Evolutionary conservation across 2,888 invertebrate genomes (phyloP), one percentile per base, ranked within the genome.

Genomic region (Pseudococcus longispinus): DNA sequence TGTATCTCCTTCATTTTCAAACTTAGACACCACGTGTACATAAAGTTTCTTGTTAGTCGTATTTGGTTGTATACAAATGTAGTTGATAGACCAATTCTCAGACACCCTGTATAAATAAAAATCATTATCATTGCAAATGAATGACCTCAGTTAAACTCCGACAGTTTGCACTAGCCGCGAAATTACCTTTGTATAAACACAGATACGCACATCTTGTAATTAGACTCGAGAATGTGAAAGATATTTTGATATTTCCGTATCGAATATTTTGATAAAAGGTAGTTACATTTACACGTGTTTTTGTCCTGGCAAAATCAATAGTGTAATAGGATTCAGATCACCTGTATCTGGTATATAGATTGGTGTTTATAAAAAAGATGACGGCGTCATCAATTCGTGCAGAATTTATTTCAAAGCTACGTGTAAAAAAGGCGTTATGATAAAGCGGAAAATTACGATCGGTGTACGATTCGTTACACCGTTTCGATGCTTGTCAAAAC

Each of bases 401-500:
- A 70, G 18, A 29, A 32, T n/a, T 70, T 70, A 70, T 29, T 26
- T 65, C 18, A 23, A 60, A 74, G 42, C 42, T 9, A 20, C 13
- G 42, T 80, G n/a, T 80, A 42, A 42, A 32, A 32, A 80, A 80
- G 77, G 42, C 42, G 77, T 42, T 42, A 20, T 80, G 77, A 80
- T 80, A 80, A 80, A 80, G 77, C 77, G 77, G 77, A 80, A 80
- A 80, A 80, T 80, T 20, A 80, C 42, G 42, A 74, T 80, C 29
- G 37, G 20, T 9, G 60, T 29, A 13, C 42, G 9, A 80, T 80
- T 80, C 77, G 77, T 80, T 20, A 80, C 77, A 80, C n/a, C 32
- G 42, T 70, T 60, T 32, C 55, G 84, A 42, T 85, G 85, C 42
- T 70, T 85, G 65, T 70, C 44, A 44, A 85, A 85, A 70, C 70